phyloP scores from a whole-genome alignment of 2,888 invertebrate genomes.

The Cinara cedri region DNA sequence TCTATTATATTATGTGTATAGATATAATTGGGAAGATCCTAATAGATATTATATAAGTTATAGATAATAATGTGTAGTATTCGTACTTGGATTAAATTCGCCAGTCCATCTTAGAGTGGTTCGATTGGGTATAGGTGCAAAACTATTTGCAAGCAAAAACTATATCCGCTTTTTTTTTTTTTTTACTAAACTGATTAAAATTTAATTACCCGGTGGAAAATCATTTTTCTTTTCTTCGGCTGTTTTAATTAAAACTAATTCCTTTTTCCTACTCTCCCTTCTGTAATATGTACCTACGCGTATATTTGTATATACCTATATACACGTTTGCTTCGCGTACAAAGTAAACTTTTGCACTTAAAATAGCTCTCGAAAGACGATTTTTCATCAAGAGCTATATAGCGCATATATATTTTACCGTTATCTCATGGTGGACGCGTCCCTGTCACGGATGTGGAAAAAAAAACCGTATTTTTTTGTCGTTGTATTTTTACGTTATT shows the following conservation, averaged over 20 bases:
- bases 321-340: slow-evolving; percentile 26
- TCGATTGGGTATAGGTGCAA: too few species aligned
- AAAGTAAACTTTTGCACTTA: slow-evolving; percentile 55
- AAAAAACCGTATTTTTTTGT: slow-evolving; percentile 40
- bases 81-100: too few species aligned
- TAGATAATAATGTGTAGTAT: too few species aligned
- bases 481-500: slow-evolving; percentile 13
- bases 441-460: neutral
- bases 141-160: neutral
- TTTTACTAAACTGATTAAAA: slow-evolving; percentile 55
- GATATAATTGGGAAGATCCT: too few species aligned
- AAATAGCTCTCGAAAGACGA: slow-evolving; percentile 51
- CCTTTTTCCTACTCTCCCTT: slow-evolving; percentile 1
- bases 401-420: slow-evolving; percentile 33
- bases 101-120: too few species aligned
- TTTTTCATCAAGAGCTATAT: neutral
- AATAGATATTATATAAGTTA: too few species aligned
- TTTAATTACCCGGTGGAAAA: slow-evolving; percentile 55
- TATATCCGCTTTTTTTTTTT: neutral
- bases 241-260: slow-evolving; percentile 58
- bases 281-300: too few species aligned
- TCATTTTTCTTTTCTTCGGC: slow-evolving; percentile 49
- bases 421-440: slow-evolving; percentile 34
- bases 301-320: neutral
- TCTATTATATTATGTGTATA: too few species aligned